Conservation (phyloP, 2,797 vertebrate genomes). For the Alcedo quadribrachys region DNA sequence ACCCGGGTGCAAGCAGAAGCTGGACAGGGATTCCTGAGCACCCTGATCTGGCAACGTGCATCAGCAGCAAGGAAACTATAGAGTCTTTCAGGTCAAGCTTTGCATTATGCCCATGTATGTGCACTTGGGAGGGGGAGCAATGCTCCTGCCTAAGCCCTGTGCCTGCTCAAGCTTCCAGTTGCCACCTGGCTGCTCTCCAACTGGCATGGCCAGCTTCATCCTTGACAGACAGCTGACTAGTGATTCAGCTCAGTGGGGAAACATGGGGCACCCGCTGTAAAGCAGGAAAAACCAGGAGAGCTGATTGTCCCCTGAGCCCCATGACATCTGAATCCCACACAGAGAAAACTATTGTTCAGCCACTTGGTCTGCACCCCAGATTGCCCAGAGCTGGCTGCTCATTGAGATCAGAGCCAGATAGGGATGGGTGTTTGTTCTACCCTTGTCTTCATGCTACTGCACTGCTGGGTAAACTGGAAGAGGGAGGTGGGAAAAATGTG, state of each 20-base stretch:
- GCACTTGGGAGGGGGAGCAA: background rate
- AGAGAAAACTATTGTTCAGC: background rate
- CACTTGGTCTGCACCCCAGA: background rate
- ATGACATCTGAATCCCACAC: fast-evolving
- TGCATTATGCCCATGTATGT: fast-evolving
- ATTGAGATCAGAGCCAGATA: fast-evolving
- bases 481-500: background rate
- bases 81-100: background rate
- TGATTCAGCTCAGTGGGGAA: background rate
- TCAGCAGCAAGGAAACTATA: fast-evolving
- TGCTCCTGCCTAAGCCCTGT: background rate
- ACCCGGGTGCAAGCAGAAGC: fast-evolving
- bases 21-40: background rate
- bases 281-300: background rate
- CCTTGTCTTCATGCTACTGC: background rate
- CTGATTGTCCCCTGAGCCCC: background rate
- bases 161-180: background rate
- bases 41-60: background rate
- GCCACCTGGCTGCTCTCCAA: background rate
- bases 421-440: background rate
- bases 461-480: background rate
- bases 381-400: background rate
- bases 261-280: background rate
- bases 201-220: background rate
- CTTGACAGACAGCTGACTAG: fast-evolving